Conservation (phyloP, 2,113 vertebrate genomes). For the Cettia cetti region DNA sequence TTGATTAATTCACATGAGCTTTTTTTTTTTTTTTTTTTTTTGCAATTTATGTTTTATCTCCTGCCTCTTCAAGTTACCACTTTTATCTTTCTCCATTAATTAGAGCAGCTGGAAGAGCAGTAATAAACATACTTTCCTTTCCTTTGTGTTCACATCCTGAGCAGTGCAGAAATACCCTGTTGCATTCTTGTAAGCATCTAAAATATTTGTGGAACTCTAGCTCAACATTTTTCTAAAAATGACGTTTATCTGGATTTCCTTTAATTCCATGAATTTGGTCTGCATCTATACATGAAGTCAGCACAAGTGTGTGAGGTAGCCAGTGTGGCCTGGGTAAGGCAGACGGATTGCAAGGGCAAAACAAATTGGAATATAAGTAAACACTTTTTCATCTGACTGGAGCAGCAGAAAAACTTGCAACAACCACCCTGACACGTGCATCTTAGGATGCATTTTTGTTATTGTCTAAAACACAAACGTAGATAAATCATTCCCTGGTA, state of each 20-base stretch:
- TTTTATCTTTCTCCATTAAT: conserved; percentile 7
- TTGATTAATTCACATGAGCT: no score
- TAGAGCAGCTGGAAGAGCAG: background rate
- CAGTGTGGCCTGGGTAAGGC: background rate
- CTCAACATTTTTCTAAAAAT: background rate
- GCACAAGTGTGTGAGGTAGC: background rate
- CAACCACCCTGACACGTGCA: accelerated
- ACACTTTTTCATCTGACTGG: background rate
- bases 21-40: background rate
- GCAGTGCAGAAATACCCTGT: background rate
- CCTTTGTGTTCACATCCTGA: conserved; percentile 32
- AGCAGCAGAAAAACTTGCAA: background rate
- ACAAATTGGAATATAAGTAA: background rate
- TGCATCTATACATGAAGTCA: background rate
- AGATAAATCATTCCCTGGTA: background rate
- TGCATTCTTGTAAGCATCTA: conserved; percentile 1
- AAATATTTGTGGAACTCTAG: conserved; percentile 26
- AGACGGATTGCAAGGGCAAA: accelerated
- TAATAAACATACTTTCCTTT: conserved; percentile 16
- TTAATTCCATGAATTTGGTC: background rate
- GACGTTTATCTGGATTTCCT: background rate
- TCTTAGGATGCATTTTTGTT: background rate
- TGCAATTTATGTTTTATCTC: background rate
- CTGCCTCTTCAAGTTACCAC: background rate
- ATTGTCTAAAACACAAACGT: background rate